Evolutionary conservation across 2,888 invertebrate species (phyloP).

Genomic region (Sminthurides aquaticus): DNA sequence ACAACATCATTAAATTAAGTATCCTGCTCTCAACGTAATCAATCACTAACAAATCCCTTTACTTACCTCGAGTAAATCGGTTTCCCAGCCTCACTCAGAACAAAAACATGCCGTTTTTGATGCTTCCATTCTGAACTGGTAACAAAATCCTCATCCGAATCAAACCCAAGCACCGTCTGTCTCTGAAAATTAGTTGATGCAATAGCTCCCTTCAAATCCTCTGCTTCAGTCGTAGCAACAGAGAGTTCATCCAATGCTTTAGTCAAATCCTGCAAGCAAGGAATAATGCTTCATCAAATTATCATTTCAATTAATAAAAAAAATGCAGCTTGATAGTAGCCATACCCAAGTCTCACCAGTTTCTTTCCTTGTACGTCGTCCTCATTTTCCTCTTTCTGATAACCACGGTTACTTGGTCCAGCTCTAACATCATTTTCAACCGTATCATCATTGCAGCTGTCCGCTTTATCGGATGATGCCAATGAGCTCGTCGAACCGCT

Average conservation of each 20-base stretch:
- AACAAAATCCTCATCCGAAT: slow-evolving; percentile 18
- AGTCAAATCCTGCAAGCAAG: slow-evolving; percentile 24
- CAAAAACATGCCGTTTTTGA: slow-evolving; percentile 85
- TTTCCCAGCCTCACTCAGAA: slow-evolving; percentile 90
- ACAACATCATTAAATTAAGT: too few relatives aligned
- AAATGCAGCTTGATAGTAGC: not conserved
- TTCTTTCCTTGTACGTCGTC: not conserved
- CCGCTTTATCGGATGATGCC: not conserved
- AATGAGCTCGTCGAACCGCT: not conserved
- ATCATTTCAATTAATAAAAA: not conserved
- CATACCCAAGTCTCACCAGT: not conserved
- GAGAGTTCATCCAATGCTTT: slow-evolving; percentile 36
- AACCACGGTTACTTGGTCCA: not conserved
- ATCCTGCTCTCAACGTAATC: not conserved
- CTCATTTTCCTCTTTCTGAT: not conserved
- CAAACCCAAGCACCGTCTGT: slow-evolving; percentile 5
- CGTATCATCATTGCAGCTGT: not conserved
- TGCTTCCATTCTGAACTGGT: slow-evolving; percentile 58
- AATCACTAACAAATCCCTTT: not conserved
- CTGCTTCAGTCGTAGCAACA: slow-evolving; percentile 33
- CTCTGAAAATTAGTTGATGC: slow-evolving; percentile 16
- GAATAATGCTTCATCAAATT: not conserved
- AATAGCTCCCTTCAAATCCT: slow-evolving; percentile 26
- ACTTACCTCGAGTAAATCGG: slow-evolving; percentile 84
- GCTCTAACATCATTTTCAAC: not conserved